Evolutionary conservation across 2,888 invertebrate genomes (phyloP), one percentile per base, ranked within the genome.

Genomic region (Microchrysa polita): DNA sequence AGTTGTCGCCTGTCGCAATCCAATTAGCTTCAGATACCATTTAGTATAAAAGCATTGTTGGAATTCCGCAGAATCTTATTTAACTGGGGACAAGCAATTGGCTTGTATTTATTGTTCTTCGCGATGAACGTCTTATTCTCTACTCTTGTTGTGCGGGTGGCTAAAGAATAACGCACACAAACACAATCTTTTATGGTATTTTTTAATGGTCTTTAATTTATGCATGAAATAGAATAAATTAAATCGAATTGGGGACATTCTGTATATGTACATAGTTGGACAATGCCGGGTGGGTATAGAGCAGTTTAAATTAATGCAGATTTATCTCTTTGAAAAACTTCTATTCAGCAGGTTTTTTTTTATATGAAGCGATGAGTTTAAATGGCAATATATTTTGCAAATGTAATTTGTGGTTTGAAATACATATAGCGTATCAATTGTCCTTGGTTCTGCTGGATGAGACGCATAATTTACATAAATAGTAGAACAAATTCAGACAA

Each of bases 11-110:
- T 72, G 42, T 42, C 71, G 59, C 57, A 27, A 72, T 60, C 60
- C 72, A 72, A 72, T 72, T 72, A 72, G 60, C 60, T 72, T 27
- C 40, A 16, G 57, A 72, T 71, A 1, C 55, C 69, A 69, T 55
- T 42, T 71, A 40, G 57, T 59, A 40, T 16, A 12, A 40, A n/a
- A 34, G 61, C 61, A 61, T 27, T 27, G 61, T 27, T 65, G 65
- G 48, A 65, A 48, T 65, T 27, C 22, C 48, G 65, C 65, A 65
- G 65, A 65, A 48, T 48, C 10, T n/a, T 48, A 7, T 42, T 48
- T 48, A 48, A 34, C 27, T 34, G 27, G 27, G 2, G 27, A 34
- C 27, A 34, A 7, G 27, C 27, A 34, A 34, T n/a, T 34, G 27
- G 27, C 27, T 34, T n/a, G 10, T 48, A 48, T 34, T 34, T 34